Evolutionary conservation across 2,113 vertebrate genomes (phyloP).

Genomic region (Pedetes capensis): DNA sequence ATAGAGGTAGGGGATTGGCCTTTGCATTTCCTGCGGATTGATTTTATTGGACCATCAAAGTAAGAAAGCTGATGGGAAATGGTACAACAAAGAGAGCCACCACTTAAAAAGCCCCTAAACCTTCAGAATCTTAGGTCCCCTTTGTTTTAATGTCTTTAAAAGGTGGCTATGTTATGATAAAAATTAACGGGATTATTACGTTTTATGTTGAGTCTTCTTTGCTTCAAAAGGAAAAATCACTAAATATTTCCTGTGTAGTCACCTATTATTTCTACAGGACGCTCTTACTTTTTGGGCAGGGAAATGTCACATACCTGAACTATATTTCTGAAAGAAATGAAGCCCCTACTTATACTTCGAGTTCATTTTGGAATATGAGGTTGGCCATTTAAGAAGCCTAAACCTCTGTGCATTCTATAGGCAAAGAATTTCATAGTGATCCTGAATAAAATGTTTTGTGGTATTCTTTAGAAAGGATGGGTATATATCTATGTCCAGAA

Average conservation of each 20-base stretch:
- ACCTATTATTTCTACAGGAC: not conserved
- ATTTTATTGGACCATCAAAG: not conserved
- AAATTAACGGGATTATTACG: not conserved
- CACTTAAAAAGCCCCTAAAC: not conserved
- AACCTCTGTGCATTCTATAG: not conserved
- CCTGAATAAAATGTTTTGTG: not conserved
- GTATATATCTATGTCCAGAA: not conserved
- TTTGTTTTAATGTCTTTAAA: not conserved
- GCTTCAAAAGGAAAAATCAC: not conserved
- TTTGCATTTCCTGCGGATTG: not conserved
- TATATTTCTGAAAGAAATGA: not conserved
- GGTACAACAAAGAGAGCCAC: not conserved
- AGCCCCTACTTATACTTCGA: not conserved
- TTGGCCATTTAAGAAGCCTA: not conserved
- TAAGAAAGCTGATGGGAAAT: not conserved
- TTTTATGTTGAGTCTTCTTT: not conserved
- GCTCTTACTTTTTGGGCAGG: not conserved
- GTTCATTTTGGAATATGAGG: not conserved
- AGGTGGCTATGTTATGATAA: not conserved
- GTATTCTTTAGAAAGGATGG: constrained; percentile 46
- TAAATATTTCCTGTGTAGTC: not conserved
- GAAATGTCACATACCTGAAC: not conserved
- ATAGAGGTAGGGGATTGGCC: not conserved
- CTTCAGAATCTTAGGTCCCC: not conserved
- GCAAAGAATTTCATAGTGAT: not conserved